These are phyloP conservation scores for Uropetala carovei DNA, from an alignment of 2,888 invertebrate genomes.

Conservation along the genomic window DNA sequence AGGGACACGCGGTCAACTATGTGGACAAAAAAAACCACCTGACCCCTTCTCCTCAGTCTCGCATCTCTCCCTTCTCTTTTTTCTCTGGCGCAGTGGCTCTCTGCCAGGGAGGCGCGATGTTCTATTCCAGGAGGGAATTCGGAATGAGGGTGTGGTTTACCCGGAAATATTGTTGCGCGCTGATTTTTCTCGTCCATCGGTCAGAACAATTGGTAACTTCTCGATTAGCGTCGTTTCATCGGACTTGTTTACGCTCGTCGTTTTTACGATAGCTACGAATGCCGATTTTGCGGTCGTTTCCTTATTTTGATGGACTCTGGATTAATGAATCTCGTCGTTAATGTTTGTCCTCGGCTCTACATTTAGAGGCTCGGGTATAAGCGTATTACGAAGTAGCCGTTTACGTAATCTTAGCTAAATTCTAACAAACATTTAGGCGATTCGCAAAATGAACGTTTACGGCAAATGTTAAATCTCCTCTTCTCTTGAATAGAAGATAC, in stretches of 20 bases:
- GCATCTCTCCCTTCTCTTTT: neutral
- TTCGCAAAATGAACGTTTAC: no score
- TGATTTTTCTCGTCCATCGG: neutral
- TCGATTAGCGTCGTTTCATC: slow-evolving; percentile 5
- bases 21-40: slow-evolving; percentile 8
- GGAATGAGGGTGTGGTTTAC: neutral
- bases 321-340: neutral
- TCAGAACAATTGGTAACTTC: slow-evolving; percentile 1
- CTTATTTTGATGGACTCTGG: neutral
- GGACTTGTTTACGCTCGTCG: neutral
- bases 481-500: no score
- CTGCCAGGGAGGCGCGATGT: slow-evolving; percentile 27
- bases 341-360: no score
- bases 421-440: no score
- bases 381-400: no score
- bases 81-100: slow-evolving; percentile 10
- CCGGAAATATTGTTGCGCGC: slow-evolving; percentile 38
- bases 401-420: no score
- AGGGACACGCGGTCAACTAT: slow-evolving; percentile 36
- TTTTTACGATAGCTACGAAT: neutral
- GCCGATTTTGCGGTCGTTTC: neutral
- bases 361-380: no score
- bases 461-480: no score
- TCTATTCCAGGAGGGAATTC: slow-evolving; percentile 45
- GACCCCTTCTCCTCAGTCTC: neutral